Percentiles rank a stretch among this genome's conserved stretches.
Conservation (phyloP, 2,113 vertebrate genomes). For the Daboia siamensis region DNA sequence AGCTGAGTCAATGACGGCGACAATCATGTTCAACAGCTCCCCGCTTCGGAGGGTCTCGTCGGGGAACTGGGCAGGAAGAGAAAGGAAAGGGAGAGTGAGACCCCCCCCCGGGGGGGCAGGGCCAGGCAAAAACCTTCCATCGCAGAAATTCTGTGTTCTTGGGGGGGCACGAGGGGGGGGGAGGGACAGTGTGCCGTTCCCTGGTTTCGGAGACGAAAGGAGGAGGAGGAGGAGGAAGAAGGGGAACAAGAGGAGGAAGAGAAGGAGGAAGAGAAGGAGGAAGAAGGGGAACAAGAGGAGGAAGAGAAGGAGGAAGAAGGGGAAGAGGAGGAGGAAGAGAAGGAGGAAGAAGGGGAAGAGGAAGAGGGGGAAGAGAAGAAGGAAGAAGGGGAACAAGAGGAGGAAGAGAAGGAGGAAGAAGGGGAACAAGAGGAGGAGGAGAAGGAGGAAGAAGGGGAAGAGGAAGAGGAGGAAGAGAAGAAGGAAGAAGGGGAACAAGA, state of each 20-base stretch:
- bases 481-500: too few relatives aligned
- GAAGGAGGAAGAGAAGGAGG: too few relatives aligned
- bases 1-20: slow-evolving; percentile 91
- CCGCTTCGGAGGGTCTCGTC: slow-evolving; percentile 91
- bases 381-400: too few relatives aligned
- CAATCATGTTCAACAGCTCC: slow-evolving; percentile 97
- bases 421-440: too few relatives aligned
- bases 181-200: not conserved
- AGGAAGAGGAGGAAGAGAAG: not conserved
- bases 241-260: not conserved
- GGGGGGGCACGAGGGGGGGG: too few relatives aligned
- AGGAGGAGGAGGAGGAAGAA: not conserved
- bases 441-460: too few relatives aligned
- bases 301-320: too few relatives aligned
- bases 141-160: not conserved
- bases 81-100: not conserved
- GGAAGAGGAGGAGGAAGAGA: too few relatives aligned
- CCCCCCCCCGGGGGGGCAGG: not conserved
- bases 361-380: too few relatives aligned
- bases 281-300: too few relatives aligned
- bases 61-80: slow-evolving; percentile 77
- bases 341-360: too few relatives aligned
- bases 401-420: not conserved
- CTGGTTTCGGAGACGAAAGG: not conserved
- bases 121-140: not conserved